Percentiles rank a stretch among this genome's conserved stretches.
phyloP scores from a whole-genome alignment of 2,113 vertebrate species.

The Oreochromis aureus region DNA sequence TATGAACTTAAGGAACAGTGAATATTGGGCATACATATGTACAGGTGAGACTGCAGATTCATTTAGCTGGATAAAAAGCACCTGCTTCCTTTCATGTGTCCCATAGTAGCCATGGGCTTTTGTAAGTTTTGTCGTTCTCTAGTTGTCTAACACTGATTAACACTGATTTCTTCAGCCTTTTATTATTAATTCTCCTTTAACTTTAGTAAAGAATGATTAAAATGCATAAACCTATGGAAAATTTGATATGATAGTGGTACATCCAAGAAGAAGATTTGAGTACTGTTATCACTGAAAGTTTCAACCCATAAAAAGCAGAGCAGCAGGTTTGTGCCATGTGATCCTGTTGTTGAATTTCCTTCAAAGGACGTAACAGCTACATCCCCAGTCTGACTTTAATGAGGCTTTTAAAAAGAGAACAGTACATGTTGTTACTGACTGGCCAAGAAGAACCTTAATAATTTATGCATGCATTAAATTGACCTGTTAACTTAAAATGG shows the following conservation, averaged over 20 bases:
- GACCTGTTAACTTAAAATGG: not conserved
- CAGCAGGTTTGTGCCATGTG: not conserved
- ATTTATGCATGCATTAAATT: not conserved
- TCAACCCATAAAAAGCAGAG: not conserved
- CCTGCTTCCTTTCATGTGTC: not conserved
- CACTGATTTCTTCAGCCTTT: not conserved
- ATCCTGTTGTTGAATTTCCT: not conserved
- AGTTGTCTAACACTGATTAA: not conserved
- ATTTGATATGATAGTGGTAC: not conserved
- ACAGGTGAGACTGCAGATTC: not conserved
- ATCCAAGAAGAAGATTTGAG: not conserved
- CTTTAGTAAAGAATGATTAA: not conserved
- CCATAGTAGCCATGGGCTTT: not conserved
- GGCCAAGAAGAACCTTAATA: not conserved
- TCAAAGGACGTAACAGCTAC: not conserved
- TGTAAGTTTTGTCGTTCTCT: not conserved
- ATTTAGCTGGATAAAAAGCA: not conserved
- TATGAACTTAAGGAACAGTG: not conserved
- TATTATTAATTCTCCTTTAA: not conserved
- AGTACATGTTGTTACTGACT: not conserved
- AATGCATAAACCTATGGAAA: not conserved
- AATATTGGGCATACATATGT: not conserved
- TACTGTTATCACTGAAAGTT: not conserved
- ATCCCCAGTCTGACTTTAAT: not conserved
- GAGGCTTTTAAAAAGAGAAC: not conserved